A percentile compares a stretch with the other conserved stretches of the same genome.
phyloP scores from a whole-genome alignment of 2,113 vertebrate species.

The Anarhynchus alexandrinus region DNA sequence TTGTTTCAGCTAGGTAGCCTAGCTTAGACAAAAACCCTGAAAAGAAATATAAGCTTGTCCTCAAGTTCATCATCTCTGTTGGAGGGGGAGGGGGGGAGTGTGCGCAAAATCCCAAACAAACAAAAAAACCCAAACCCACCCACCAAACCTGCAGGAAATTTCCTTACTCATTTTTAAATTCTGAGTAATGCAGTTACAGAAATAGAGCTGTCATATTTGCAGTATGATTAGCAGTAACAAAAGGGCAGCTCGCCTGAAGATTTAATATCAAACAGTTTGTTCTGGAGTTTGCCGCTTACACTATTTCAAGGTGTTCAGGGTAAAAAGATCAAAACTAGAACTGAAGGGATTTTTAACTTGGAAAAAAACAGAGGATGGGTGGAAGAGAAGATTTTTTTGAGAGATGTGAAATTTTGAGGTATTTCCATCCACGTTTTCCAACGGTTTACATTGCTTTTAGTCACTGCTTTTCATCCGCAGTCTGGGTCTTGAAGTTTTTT shows the following conservation, averaged over 20 bases:
- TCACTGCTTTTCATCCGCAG: neutral
- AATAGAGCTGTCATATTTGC: neutral
- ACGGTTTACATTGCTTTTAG: neutral
- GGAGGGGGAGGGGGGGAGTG: too few species aligned
- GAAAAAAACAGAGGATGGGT: rapidly evolving
- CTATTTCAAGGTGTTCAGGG: neutral
- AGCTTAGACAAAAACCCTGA: neutral
- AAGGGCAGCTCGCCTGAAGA: neutral
- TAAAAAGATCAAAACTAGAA: neutral
- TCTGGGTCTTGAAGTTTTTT: neutral
- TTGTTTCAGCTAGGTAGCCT: neutral
- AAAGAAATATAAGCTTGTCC: neutral
- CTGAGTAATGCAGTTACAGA: neutral
- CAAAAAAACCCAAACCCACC: neutral
- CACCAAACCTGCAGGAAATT: neutral
- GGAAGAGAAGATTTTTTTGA: neutral
- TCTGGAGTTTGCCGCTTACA: neutral
- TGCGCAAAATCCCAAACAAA: neutral
- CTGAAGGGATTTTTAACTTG: neutral
- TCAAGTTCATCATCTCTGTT: neutral
- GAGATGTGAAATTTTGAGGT: neutral
- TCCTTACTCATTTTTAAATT: neutral
- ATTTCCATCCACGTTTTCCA: neutral
- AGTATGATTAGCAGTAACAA: neutral
- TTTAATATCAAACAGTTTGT: neutral